phyloP scores from a whole-genome alignment of 2,797 vertebrate genomes.

The Microctenopoma lineatum region DNA sequence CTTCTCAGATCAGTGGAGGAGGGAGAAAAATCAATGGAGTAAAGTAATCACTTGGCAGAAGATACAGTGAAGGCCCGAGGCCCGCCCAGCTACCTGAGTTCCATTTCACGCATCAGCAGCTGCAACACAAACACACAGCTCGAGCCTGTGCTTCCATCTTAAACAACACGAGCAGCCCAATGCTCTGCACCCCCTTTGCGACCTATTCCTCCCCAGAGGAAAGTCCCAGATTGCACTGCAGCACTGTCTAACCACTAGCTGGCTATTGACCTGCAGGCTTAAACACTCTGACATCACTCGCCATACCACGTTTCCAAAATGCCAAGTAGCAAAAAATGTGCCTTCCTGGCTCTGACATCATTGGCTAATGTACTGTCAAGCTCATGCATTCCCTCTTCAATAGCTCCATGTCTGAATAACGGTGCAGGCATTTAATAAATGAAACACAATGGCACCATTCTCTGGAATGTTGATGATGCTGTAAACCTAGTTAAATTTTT shows the following conservation, averaged over 20 bases:
- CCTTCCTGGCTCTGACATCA: slow-evolving; percentile 60
- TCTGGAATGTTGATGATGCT: slow-evolving; percentile 23
- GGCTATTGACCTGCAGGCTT: slow-evolving; percentile 73
- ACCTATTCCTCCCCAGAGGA: slow-evolving; percentile 79
- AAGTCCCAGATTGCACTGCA: slow-evolving; percentile 79
- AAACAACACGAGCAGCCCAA: slow-evolving; percentile 74
- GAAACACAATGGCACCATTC: slow-evolving; percentile 42
- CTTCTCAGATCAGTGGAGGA: slow-evolving; percentile 82
- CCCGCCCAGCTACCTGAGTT: slow-evolving; percentile 82
- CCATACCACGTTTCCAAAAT: slow-evolving; percentile 65
- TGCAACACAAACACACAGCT: slow-evolving; percentile 81
- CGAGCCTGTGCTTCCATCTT: slow-evolving; percentile 74
- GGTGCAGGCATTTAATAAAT: slow-evolving; percentile 52
- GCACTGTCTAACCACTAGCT: slow-evolving; percentile 65
- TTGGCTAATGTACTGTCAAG: slow-evolving; percentile 30
- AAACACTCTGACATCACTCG: slow-evolving; percentile 47
- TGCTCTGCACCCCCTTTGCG: slow-evolving; percentile 59
- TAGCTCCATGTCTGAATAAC: slow-evolving; percentile 24
- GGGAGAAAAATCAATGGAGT: slow-evolving; percentile 83
- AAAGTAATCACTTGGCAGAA: slow-evolving; percentile 85
- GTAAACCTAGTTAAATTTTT: slow-evolving; percentile 32
- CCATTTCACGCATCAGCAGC: slow-evolving; percentile 86
- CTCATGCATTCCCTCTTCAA: slow-evolving; percentile 26
- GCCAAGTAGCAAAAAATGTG: slow-evolving; percentile 48
- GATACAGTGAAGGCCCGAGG: slow-evolving; percentile 80